A percentile compares a stretch with the other conserved stretches of the same genome.
phyloP scores from a whole-genome alignment of 2,113 vertebrate genomes.

The Columba janthina region DNA sequence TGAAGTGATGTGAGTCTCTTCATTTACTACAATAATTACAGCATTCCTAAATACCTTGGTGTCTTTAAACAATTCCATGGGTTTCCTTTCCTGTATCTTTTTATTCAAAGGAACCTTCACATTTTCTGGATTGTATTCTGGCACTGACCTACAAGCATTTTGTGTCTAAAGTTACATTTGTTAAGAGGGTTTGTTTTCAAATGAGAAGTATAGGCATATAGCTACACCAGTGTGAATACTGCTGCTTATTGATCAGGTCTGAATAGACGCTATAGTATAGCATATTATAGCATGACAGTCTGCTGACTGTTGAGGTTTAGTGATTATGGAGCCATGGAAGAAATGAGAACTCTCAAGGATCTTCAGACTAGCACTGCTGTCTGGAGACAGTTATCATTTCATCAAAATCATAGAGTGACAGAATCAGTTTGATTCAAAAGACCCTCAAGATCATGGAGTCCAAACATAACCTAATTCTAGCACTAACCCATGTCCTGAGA shows the following conservation, averaged over 20 bases:
- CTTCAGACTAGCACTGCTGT: background rate
- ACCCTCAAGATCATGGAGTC: no score
- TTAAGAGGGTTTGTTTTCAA: background rate
- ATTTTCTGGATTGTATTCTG: background rate
- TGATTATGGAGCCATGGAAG: background rate
- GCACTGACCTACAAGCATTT: background rate
- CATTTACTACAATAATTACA: background rate
- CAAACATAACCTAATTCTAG: no score
- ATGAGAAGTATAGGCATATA: no score
- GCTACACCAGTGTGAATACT: background rate
- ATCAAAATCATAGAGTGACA: background rate
- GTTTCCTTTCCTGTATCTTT: background rate
- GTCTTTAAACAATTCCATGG: background rate
- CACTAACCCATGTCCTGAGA: no score
- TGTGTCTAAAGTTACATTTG: background rate
- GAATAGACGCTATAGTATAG: background rate
- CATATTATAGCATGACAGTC: background rate
- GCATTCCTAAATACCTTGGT: background rate
- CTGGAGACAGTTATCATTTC: background rate
- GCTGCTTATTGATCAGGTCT: background rate
- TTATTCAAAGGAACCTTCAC: background rate
- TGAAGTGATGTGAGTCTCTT: background rate
- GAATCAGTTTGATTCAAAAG: no score
- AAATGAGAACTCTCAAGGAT: background rate
- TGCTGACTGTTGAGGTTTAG: background rate